Conservation (phyloP, 1,140 invertebrate genomes). For the Drosophila prosaltans region DNA sequence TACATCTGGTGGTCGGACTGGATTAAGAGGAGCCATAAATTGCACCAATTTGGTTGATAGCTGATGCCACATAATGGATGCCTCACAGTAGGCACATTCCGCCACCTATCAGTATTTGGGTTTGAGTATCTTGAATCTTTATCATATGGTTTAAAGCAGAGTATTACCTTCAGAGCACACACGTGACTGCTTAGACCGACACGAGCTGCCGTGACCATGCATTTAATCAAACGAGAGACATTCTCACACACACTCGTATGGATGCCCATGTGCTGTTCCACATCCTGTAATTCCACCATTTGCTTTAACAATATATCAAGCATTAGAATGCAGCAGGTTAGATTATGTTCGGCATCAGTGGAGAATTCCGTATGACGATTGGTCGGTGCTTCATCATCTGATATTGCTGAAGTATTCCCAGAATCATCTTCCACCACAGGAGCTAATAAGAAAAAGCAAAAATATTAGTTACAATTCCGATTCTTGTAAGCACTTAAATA, state of each 20-base stretch:
- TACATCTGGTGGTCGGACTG: conserved; percentile 91
- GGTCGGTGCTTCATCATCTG: conserved; percentile 88
- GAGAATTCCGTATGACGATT: conserved; percentile 86
- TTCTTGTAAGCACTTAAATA: neutral
- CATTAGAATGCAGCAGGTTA: conserved; percentile 98
- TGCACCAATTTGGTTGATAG: conserved; percentile 91
- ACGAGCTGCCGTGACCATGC: conserved; percentile 89
- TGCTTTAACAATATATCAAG: conserved; percentile 97
- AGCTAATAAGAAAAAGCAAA: conserved; percentile 75
- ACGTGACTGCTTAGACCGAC: conserved; percentile 89
- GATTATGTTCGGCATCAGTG: conserved; percentile 88
- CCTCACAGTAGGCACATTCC: conserved; percentile 96
- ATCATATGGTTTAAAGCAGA: too few species aligned
- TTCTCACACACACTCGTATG: conserved; percentile 90
- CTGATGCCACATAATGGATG: conserved; percentile 96
- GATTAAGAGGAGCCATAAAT: conserved; percentile 90
- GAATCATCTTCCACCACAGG: conserved; percentile 88
- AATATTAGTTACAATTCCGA: neutral
- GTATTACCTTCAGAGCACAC: conserved; percentile 85
- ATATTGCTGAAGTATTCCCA: conserved; percentile 87
- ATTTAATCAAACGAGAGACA: conserved; percentile 90
- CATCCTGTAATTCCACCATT: conserved; percentile 97
- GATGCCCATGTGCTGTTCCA: conserved; percentile 92
- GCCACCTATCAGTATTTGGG: conserved; percentile 55
- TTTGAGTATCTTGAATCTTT: neutral